phyloP scores from a whole-genome alignment of 2,797 vertebrate species.

The Siniperca obscura region DNA sequence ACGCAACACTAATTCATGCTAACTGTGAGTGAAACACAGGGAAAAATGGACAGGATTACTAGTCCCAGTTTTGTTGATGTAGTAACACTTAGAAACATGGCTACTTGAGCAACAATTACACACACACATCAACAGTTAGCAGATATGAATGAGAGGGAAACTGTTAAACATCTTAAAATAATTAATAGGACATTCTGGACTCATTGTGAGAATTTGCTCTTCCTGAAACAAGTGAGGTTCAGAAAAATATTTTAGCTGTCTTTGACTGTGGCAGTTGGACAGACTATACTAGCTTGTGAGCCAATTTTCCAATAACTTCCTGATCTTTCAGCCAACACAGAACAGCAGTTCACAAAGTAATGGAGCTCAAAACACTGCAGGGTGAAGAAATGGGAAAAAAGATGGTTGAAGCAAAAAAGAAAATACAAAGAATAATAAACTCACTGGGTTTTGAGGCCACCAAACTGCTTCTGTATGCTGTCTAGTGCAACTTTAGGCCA shows the following conservation, averaged over 20 bases:
- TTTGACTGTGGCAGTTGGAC: slow-evolving; percentile 34
- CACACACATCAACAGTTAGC: background rate
- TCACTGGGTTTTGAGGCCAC: slow-evolving; percentile 26
- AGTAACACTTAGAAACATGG: slow-evolving; percentile 1
- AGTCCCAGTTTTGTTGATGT: slow-evolving; percentile 3
- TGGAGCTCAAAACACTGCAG: slow-evolving; percentile 17
- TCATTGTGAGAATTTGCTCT: slow-evolving; percentile 35
- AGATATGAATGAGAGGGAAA: slow-evolving; percentile 24
- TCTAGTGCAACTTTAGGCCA: slow-evolving; percentile 20
- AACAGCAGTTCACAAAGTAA: slow-evolving; percentile 28
- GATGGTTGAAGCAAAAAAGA: background rate
- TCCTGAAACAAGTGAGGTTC: slow-evolving; percentile 23
- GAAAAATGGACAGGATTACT: background rate
- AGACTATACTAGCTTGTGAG: slow-evolving; percentile 13
- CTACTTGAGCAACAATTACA: slow-evolving; percentile 8
- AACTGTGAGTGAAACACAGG: background rate
- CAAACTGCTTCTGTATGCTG: slow-evolving; percentile 36
- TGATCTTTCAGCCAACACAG: slow-evolving; percentile 25
- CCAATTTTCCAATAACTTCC: slow-evolving; percentile 41
- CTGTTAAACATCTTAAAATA: slow-evolving; percentile 29
- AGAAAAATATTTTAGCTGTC: slow-evolving; percentile 30
- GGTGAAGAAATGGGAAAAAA: slow-evolving; percentile 27
- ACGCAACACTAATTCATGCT: background rate
- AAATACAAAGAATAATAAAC: slow-evolving; percentile 47
- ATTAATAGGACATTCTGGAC: slow-evolving; percentile 33